A percentile compares a stretch with the other conserved stretches of the same genome.
These are phyloP conservation scores for Arctia plantaginis DNA, from an alignment of 2,888 invertebrate genomes.

Conservation along the genomic window DNA sequence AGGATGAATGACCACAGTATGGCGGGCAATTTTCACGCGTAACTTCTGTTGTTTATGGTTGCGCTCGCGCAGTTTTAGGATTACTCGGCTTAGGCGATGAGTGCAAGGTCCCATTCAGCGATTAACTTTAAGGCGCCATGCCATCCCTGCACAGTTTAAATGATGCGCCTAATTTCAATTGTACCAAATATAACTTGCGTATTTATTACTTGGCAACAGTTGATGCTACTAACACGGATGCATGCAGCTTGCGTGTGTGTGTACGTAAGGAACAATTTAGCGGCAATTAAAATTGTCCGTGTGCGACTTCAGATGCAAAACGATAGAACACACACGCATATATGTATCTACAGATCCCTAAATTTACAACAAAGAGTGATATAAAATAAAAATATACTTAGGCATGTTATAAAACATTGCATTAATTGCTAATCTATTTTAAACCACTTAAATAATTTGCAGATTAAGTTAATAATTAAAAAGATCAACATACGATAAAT, in stretches of 20 bases:
- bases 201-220: conserved; percentile 84
- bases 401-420: conserved; percentile 20
- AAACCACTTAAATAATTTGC: conserved; percentile 6
- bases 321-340: conserved; percentile 51
- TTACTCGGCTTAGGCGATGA: conserved; percentile 82
- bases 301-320: conserved; percentile 63
- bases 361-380: neutral
- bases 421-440: conserved; percentile 23
- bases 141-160: conserved; percentile 71
- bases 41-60: conserved; percentile 80
- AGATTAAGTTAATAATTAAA: neutral
- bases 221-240: conserved; percentile 56
- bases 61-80: conserved; percentile 81
- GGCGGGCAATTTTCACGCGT: conserved; percentile 81
- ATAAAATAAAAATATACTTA: neutral
- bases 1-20: conserved; percentile 83
- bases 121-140: conserved; percentile 78
- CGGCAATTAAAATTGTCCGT: conserved; percentile 78
- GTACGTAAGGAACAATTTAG: conserved; percentile 74
- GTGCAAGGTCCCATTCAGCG: conserved; percentile 80
- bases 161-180: conserved; percentile 85
- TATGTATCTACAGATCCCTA: conserved; percentile 31
- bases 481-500: neutral
- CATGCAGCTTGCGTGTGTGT: conserved; percentile 51
- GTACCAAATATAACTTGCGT: conserved; percentile 83